Percentiles rank a stretch among this genome's conserved stretches.
Conservation (phyloP, 1,140 invertebrate species). For the Drosophila funebris region DNA sequence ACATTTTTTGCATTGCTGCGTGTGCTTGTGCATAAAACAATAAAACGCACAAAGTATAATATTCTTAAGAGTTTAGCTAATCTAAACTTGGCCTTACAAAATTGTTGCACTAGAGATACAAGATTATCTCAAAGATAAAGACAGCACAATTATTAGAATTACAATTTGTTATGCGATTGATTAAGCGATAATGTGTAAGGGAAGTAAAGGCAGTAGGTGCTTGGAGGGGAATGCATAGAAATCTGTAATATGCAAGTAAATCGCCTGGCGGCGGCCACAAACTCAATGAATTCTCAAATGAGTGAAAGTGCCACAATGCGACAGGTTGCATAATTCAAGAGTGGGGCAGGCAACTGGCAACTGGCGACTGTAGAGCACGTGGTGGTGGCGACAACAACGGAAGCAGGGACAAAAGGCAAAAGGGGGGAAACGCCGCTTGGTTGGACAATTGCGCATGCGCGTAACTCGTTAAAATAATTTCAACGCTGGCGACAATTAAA, state of each 20-base stretch:
- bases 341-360: too few species aligned
- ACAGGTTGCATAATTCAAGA: constrained; percentile 53
- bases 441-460: constrained; percentile 80
- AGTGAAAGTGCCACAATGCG: constrained; percentile 59
- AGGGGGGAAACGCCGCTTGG: constrained; percentile 49
- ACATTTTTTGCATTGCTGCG: too few species aligned
- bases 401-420: background rate
- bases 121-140: too few species aligned
- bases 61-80: too few species aligned
- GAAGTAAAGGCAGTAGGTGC: background rate
- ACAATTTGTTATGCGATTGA: too few species aligned
- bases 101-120: too few species aligned
- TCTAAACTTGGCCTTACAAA: too few species aligned
- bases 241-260: constrained; percentile 41
- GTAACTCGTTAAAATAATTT: constrained; percentile 73
- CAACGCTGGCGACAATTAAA: constrained; percentile 63
- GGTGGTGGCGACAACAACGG: background rate
- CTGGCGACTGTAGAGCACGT: background rate
- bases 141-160: too few species aligned
- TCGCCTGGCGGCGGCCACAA: constrained; percentile 39
- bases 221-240: background rate
- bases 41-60: too few species aligned
- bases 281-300: constrained; percentile 74
- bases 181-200: background rate
- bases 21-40: too few species aligned